Percentiles rank a stretch among this genome's conserved stretches.
Evolutionary conservation across 2,797 vertebrate genomes (phyloP).

Genomic region (Amblyopsis hoosieri): DNA sequence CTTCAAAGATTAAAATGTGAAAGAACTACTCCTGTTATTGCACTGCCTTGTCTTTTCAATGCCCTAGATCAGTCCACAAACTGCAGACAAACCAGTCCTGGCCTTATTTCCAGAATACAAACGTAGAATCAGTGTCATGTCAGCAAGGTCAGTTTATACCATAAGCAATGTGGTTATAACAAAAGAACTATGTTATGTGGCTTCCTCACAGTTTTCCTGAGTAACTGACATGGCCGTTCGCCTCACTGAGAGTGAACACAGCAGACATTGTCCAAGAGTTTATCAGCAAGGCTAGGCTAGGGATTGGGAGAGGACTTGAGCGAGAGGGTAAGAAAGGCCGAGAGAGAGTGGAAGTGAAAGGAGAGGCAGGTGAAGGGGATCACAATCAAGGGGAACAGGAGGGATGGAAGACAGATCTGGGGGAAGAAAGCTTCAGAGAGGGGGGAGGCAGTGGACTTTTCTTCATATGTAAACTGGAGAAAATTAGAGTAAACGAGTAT

Average conservation of each 20-base stretch:
- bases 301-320: conserved; percentile 7
- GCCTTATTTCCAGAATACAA: conserved; percentile 19
- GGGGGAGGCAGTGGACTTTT: not conserved
- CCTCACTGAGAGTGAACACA: conserved; percentile 52
- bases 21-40: conserved; percentile 20
- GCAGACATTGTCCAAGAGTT: conserved; percentile 57
- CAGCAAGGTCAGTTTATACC: conserved; percentile 10
- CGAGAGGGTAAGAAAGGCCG: conserved; percentile 22
- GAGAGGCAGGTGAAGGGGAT: not conserved
- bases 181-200: conserved; percentile 24
- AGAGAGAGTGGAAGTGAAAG: conserved; percentile 11
- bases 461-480: not conserved
- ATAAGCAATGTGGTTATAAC: conserved; percentile 29
- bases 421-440: conserved; percentile 25
- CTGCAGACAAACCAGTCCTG: no score
- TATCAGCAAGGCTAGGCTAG: conserved; percentile 28
- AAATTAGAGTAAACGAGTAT: not conserved
- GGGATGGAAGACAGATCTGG: conserved; percentile 15
- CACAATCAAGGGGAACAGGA: not conserved
- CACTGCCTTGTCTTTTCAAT: conserved; percentile 54
- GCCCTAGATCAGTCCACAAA: conserved; percentile 57
- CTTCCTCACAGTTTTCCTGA: conserved; percentile 38
- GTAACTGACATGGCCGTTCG: conserved; percentile 46
- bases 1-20: conserved; percentile 64
- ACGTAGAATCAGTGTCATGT: conserved; percentile 5